These are phyloP conservation scores for Papilio dardanus DNA, from an alignment of 1,140 invertebrate species.

Conservation along the genomic window DNA sequence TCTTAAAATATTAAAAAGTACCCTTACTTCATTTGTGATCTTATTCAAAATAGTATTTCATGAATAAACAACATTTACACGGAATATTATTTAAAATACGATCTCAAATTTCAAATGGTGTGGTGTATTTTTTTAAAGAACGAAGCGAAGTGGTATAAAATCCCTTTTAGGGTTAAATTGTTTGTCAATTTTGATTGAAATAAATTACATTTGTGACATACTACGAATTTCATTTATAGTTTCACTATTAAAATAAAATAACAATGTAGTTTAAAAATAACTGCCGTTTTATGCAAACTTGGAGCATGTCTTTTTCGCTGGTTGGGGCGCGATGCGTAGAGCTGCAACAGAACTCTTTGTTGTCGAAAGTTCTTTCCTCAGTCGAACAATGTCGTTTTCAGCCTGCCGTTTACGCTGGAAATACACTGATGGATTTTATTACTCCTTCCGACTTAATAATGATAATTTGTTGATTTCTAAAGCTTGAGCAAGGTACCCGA, in stretches of 20 bases:
- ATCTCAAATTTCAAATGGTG: background rate
- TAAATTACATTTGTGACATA: constrained; percentile 24
- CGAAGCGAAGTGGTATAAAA: background rate
- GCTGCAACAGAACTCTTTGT: constrained; percentile 73
- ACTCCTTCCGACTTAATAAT: background rate
- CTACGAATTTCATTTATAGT: background rate
- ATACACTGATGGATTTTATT: constrained; percentile 56
- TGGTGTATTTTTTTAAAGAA: constrained; percentile 1
- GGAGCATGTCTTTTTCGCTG: constrained; percentile 60
- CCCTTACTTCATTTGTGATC: background rate
- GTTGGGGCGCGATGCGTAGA: constrained; percentile 56
- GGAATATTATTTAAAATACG: background rate
- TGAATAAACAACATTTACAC: background rate
- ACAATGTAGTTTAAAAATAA: background rate
- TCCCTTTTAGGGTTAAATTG: background rate
- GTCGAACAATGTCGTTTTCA: constrained; percentile 52
- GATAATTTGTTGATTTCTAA: no score
- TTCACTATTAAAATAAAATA: background rate
- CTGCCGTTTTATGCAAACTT: constrained; percentile 61
- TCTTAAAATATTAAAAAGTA: constrained; percentile 14
- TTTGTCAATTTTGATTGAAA: background rate
- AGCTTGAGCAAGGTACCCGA: no score
- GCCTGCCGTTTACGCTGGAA: constrained; percentile 80
- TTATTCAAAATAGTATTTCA: background rate
- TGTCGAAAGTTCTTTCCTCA: constrained; percentile 47